Base-by-base conservation (phyloP, 2,888 invertebrate genomes). In the Galerucella calmariensis region DNA sequence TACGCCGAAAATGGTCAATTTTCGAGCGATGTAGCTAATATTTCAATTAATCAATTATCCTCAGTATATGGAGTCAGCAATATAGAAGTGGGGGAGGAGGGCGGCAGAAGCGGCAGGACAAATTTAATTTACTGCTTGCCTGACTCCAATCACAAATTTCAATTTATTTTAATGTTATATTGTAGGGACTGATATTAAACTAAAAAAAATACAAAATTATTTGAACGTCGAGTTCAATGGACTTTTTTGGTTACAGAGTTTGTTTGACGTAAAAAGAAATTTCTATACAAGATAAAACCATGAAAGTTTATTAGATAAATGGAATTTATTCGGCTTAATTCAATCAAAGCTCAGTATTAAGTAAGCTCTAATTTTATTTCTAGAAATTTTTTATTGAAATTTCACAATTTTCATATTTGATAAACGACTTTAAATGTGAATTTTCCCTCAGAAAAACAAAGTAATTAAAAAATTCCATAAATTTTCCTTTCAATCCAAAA, bases 131-230 rank as follows among this genome's bases (percentile, higher is more conserved):
- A 53, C 69, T 69, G 75, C 75, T 75, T 73, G 75, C 75, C 69
- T 75, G 72, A 75, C 72, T 75, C 69, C 75, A 75, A 75, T 75
- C 75, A 69, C 61, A 75, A 75, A 75, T 75, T 75, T 73, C 75
- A 75, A 75, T 75, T 75, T 72, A 75, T 73, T 75, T 75, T 69
- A 66, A 73, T 75, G 75, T 75, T 69, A 72, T 68, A 75, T 67
- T 75, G 62, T 69, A 75, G 69, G 69, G 66, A 62, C 62, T 69
- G 56, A 61, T 69, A 69, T 59, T 27, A 73, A 72, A 66, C 67
- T 71, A 53, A 61, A 48, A 75, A 67, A 75, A 75, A 72, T 56
- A 68, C 63, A 65, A 46, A 65, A 46, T 65, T 65, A 65, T 65
- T 44, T 65, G 46, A 65, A 65, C 5, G 46, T 62, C 62, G 62